A percentile compares a stretch with the other conserved stretches of the same genome.
Conservation (phyloP, 2,888 invertebrate genomes). For the Noctua janthina region DNA sequence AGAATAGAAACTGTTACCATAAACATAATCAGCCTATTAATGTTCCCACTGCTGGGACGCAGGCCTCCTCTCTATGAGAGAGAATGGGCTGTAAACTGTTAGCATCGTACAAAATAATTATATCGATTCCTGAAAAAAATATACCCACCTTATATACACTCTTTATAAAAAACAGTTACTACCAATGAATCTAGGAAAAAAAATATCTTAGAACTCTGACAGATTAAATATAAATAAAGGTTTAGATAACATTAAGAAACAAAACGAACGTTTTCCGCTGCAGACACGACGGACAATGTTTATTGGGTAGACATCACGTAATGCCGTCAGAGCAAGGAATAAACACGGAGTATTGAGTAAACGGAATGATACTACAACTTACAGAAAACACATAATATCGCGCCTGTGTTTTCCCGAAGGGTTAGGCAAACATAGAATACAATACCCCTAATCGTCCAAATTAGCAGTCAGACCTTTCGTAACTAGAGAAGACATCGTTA, state of each 20-base stretch:
- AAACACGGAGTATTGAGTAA: conserved; percentile 16
- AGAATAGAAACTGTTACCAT: too few relatives aligned
- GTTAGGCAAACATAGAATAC: background rate
- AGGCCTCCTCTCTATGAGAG: too few relatives aligned
- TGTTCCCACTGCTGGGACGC: too few relatives aligned
- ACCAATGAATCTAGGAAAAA: conserved; percentile 6
- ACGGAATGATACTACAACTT: conserved; percentile 9
- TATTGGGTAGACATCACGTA: conserved; percentile 52
- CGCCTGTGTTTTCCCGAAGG: background rate
- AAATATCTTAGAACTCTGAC: conserved; percentile 14
- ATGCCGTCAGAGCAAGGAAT: conserved; percentile 43
- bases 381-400: background rate
- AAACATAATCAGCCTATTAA: too few relatives aligned
- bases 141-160: background rate
- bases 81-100: too few relatives aligned
- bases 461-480: background rate
- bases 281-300: conserved; percentile 50
- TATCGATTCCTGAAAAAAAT: background rate
- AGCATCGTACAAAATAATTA: background rate
- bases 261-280: conserved; percentile 55
- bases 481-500: background rate
- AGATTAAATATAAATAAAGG: conserved; percentile 43
- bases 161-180: background rate
- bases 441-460: background rate
- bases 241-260: conserved; percentile 47